These are phyloP conservation scores for Acropora tenuis DNA, from an alignment of 64 coral and sea anemone genomes.

Conservation along the genomic window DNA sequence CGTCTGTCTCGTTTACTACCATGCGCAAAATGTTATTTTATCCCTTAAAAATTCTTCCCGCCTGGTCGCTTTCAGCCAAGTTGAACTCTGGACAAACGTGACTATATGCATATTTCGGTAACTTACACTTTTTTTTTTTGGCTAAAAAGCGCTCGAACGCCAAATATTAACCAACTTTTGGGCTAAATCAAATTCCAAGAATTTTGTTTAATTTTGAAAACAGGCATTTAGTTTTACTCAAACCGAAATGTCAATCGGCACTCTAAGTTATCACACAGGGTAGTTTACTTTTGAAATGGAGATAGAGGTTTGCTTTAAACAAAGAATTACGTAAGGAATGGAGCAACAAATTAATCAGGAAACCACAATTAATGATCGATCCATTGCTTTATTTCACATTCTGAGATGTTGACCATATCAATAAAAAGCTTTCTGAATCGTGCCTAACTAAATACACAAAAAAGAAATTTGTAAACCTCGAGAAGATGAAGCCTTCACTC, in stretches of 20 bases:
- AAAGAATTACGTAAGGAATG: not conserved
- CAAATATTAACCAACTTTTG: not conserved
- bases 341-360: constrained; percentile 29
- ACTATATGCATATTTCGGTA: too few species aligned
- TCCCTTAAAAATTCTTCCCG: too few species aligned
- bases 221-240: not conserved
- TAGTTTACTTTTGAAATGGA: constrained; percentile 14
- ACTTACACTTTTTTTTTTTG: not conserved
- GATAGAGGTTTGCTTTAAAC: constrained; percentile 2
- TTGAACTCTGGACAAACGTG: too few species aligned
- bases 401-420: not conserved
- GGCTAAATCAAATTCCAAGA: not conserved
- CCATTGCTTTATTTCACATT: constrained; percentile 16
- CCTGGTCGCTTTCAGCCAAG: too few species aligned
- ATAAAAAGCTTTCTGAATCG: not conserved
- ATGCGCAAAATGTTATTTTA: too few species aligned
- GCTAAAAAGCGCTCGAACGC: not conserved
- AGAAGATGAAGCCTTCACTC: not conserved
- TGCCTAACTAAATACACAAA: not conserved
- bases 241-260: not conserved
- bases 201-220: not conserved
- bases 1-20: too few species aligned
- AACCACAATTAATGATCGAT: constrained; percentile 48
- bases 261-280: not conserved
- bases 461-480: too few species aligned